Evolutionary conservation across 2,888 invertebrate species (phyloP).

Genomic region (Leptinotarsa tumamoca): DNA sequence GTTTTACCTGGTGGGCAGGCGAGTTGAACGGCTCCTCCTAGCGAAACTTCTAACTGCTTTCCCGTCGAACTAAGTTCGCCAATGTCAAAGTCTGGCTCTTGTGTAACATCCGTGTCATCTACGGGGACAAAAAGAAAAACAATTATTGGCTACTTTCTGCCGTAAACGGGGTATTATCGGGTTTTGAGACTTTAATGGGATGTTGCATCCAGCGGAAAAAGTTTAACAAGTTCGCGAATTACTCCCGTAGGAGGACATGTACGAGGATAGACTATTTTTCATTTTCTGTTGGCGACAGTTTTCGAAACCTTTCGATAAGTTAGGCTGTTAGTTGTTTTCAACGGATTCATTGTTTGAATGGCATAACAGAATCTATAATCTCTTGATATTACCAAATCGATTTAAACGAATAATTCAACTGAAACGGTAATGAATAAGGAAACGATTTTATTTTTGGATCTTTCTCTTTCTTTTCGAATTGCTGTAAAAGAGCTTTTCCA

Average conservation of each 20-base stretch:
- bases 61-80: constrained; percentile 71
- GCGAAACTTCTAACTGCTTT: constrained; percentile 83
- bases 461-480: too few species aligned
- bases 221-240: constrained; percentile 16
- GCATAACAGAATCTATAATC: too few species aligned
- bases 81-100: constrained; percentile 70
- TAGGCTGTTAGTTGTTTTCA: not conserved
- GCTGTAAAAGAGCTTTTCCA: too few species aligned
- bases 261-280: not conserved
- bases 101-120: constrained; percentile 70
- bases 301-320: not conserved
- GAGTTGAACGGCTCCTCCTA: constrained; percentile 88
- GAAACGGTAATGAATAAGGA: too few species aligned
- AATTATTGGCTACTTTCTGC: constrained; percentile 29
- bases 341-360: too few species aligned
- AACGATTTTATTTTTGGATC: too few species aligned
- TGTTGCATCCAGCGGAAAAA: constrained; percentile 18
- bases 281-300: not conserved
- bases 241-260: constrained; percentile 1
- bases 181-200: constrained; percentile 16
- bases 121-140: constrained; percentile 46
- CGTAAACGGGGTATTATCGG: constrained; percentile 25
- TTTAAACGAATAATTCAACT: too few species aligned
- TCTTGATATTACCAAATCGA: too few species aligned
- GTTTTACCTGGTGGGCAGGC: constrained; percentile 82